These are phyloP conservation scores for Harpegnathos saltator DNA, from an alignment of 1,140 invertebrate species.

Conservation along the genomic window DNA sequence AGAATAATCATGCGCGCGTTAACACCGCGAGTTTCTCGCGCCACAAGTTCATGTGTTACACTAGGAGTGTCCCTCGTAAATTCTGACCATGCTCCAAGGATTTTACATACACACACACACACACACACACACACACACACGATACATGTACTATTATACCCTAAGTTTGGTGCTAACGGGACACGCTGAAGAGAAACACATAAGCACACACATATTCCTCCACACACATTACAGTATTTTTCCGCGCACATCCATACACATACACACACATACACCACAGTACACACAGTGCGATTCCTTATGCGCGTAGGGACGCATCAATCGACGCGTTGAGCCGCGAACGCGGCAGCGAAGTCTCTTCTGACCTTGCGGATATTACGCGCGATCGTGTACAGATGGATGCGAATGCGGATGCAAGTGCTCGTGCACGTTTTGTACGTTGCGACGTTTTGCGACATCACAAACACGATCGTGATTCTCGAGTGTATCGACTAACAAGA, in stretches of 20 bases:
- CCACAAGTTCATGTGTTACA: not conserved
- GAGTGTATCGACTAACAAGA: too few species aligned
- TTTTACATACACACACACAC: conserved; percentile 35
- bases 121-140: conserved; percentile 4
- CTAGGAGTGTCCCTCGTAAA: not conserved
- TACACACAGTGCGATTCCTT: conserved; percentile 46
- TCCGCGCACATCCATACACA: conserved; percentile 10
- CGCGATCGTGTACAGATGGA: conserved; percentile 63
- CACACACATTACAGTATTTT: too few species aligned
- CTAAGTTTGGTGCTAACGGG: conserved; percentile 73
- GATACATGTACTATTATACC: conserved; percentile 4
- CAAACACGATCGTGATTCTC: too few species aligned
- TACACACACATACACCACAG: not conserved
- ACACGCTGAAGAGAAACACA: conserved; percentile 22
- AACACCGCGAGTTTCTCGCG: conserved; percentile 14
- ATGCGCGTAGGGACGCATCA: conserved; percentile 50
- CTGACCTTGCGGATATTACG: conserved; percentile 63
- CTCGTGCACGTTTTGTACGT: conserved; percentile 35
- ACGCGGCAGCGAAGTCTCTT: conserved; percentile 42
- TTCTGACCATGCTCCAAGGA: conserved; percentile 19
- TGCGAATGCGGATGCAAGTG: conserved; percentile 8
- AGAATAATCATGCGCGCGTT: conserved; percentile 24
- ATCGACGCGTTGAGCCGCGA: conserved; percentile 45
- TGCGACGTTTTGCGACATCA: not conserved
- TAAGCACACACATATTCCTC: too few species aligned